Base-by-base conservation (phyloP, 2,888 invertebrate genomes). In the Capitulum mitella region DNA sequence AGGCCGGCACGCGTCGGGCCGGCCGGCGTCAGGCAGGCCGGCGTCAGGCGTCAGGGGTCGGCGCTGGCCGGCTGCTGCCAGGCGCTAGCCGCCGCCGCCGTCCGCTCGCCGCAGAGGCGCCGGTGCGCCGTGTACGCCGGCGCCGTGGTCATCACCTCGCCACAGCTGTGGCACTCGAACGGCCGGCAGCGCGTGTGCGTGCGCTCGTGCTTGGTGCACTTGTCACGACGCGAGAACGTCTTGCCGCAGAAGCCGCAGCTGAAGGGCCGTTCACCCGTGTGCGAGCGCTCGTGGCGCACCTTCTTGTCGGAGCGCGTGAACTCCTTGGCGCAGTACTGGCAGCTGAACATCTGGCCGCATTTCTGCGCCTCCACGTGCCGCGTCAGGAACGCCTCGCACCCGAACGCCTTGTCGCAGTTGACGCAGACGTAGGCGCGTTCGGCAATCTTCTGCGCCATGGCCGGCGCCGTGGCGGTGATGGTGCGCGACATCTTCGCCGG, bases 181-280 rank as follows among this genome's bases (percentile, higher is more conserved):
- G 40, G 43, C 74, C n/a, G 74, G 40, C 10, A 40, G 29, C 29
- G 26, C 26, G 26, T 29, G 74, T 74, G 74, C 1, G 74, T 29
- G 22, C 74, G 74, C 74, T 74, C 74, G 40, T 74, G 74, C 74
- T 74, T 74, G 74, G 74, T 74, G 74, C 74, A 74, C n/a, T 74
- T 74, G 74, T 74, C 74, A 43, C 74, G 74, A 3, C 74, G 74
- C 43, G 74, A 74, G 74, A 74, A 74, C 43, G 74, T 43, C 74
- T 74, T 74, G 74, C 74, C 43, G 74, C 74, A 74, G 43, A 40
- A 74, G n/a, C 22, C 40, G 29, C 74, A 74, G 74, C 74, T 74
- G 74, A 43, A 74, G n/a, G 74, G 74, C 43, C 74, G 74, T 43
- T 74, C 74, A n/a, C 74, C 74, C 10, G 74, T 74, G 43, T 74